Conservation (phyloP, 2,113 vertebrate species). For the Tachuris rubrigastra region DNA sequence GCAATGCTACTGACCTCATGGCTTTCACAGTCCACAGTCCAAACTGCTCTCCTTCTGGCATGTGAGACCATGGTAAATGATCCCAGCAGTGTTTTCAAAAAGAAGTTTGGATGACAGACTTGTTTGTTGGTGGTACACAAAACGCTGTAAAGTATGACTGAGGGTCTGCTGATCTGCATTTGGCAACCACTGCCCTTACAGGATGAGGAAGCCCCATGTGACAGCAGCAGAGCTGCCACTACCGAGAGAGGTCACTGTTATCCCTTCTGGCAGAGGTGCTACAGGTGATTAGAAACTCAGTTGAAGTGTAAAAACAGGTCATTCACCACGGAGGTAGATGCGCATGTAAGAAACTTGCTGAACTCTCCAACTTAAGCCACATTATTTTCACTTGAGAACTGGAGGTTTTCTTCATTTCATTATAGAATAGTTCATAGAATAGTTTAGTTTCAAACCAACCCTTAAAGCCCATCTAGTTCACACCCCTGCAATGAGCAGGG, state of each 20-base stretch:
- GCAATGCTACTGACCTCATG: neutral
- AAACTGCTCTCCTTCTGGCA: neutral
- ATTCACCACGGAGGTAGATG: rapidly evolving
- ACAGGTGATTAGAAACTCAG: neutral
- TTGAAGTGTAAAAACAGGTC: neutral
- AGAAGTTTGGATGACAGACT: neutral
- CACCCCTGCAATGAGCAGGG: neutral
- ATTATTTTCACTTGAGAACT: neutral
- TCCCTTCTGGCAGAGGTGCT: neutral
- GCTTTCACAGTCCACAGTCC: neutral
- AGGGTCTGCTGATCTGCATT: neutral
- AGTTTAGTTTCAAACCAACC: neutral
- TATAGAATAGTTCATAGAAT: neutral
- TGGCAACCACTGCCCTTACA: neutral
- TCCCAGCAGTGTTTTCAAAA: neutral
- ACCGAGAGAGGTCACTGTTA: neutral
- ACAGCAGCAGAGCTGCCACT: neutral
- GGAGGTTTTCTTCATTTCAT: neutral
- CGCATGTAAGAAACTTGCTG: neutral
- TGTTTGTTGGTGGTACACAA: neutral
- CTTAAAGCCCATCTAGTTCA: neutral
- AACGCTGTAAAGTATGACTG: rapidly evolving
- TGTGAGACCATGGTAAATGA: neutral
- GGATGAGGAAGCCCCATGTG: neutral
- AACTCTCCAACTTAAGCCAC: neutral